These are phyloP conservation scores for Linnaemya vulpina DNA, from an alignment of 2,888 invertebrate genomes.

Conservation along the genomic window DNA sequence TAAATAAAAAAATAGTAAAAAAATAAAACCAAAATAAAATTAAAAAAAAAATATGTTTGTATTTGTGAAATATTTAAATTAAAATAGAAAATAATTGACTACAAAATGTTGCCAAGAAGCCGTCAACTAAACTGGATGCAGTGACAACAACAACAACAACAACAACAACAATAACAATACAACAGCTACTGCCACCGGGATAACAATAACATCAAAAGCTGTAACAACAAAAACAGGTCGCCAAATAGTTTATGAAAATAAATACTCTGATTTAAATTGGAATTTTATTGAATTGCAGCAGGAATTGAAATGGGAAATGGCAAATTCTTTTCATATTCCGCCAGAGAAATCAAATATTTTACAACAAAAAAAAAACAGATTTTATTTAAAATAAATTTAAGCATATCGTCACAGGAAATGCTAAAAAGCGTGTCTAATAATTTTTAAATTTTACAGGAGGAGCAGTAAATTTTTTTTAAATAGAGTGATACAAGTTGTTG, in stretches of 20 bases:
- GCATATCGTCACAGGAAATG: too few species aligned
- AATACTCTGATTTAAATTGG: slow-evolving; percentile 56
- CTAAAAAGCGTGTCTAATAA: too few species aligned
- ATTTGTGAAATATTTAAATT: slow-evolving; percentile 68
- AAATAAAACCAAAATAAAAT: too few species aligned
- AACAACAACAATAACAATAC: slow-evolving; percentile 39
- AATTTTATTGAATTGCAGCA: slow-evolving; percentile 41
- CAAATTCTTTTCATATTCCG: slow-evolving; percentile 6
- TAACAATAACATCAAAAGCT: slow-evolving; percentile 53
- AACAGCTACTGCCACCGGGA: slow-evolving; percentile 5
- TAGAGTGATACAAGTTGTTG: too few species aligned
- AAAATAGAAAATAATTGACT: slow-evolving; percentile 73
- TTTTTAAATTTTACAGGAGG: too few species aligned
- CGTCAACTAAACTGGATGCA: slow-evolving; percentile 61
- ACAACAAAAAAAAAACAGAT: background rate
- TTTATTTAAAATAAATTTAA: background rate
- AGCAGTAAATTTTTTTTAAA: too few species aligned
- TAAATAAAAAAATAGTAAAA: slow-evolving; percentile 27
- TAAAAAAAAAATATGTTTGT: too few species aligned
- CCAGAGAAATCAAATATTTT: slow-evolving; percentile 1
- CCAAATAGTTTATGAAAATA: slow-evolving; percentile 52
- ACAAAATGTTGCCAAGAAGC: slow-evolving; percentile 70
- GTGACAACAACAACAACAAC: slow-evolving; percentile 45
- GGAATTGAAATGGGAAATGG: slow-evolving; percentile 10
- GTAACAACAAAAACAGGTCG: slow-evolving; percentile 52